A percentile compares a stretch with the other conserved stretches of the same genome.
Evolutionary conservation across 2,113 vertebrate genomes (phyloP).

Genomic region (Chrysemys picta): DNA sequence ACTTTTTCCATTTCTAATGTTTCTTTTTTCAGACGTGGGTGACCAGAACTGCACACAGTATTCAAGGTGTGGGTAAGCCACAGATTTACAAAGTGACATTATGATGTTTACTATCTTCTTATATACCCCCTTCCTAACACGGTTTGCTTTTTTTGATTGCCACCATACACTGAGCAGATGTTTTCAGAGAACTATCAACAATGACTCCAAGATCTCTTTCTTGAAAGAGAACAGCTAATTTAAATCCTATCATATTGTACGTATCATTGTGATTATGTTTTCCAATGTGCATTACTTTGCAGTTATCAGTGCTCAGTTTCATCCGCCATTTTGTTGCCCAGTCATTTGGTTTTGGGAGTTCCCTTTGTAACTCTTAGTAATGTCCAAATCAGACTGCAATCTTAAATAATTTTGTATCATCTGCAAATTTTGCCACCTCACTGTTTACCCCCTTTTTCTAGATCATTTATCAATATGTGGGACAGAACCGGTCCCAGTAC

Average conservation of each 20-base stretch:
- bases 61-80: not conserved
- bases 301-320: not conserved
- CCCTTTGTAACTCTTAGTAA: not conserved
- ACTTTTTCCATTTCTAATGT: not conserved
- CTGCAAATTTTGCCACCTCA: not conserved
- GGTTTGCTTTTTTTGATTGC: not conserved
- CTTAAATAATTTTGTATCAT: not conserved
- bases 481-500: not conserved
- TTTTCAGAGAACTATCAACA: not conserved
- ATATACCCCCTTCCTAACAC: not conserved
- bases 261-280: not conserved
- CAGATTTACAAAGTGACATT: not conserved
- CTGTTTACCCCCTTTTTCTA: not conserved
- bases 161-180: not conserved
- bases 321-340: not conserved
- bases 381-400: not conserved
- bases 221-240: not conserved
- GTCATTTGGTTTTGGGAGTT: not conserved
- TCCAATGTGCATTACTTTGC: not conserved
- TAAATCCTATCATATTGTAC: not conserved
- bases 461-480: not conserved
- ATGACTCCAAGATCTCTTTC: no score
- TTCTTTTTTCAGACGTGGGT: not conserved
- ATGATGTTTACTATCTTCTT: not conserved
- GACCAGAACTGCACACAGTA: not conserved